phyloP scores from a whole-genome alignment of 2,797 vertebrate genomes.

The Neopelma chrysocephalum region DNA sequence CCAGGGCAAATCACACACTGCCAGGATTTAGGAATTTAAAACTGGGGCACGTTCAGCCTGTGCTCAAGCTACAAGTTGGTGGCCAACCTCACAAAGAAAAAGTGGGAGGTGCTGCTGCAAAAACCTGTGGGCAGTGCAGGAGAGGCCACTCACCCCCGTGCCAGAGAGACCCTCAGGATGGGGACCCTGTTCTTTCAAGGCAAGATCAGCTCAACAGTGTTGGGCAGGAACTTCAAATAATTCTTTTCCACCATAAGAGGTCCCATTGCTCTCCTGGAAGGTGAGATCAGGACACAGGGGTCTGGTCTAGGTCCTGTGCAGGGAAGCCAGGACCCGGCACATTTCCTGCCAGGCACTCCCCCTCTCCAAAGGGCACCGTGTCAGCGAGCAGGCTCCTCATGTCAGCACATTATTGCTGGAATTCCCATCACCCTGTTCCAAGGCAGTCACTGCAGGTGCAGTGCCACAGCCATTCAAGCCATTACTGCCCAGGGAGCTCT shows the following conservation, averaged over 20 bases:
- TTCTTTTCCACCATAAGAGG: neutral
- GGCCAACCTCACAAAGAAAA: neutral
- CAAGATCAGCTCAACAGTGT: accelerated
- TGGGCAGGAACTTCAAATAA: accelerated
- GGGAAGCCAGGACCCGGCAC: accelerated
- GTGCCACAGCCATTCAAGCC: neutral
- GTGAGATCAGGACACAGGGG: neutral
- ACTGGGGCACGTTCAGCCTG: accelerated
- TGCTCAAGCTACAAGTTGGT: neutral
- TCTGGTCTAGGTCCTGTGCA: neutral
- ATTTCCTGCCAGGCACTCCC: neutral
- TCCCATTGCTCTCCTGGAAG: neutral
- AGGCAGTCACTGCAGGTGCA: neutral
- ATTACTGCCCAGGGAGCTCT: neutral
- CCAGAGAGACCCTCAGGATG: accelerated
- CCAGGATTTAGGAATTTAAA: accelerated
- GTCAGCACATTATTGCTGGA: accelerated
- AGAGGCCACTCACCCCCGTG: accelerated
- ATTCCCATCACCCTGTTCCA: neutral
- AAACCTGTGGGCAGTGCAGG: accelerated
- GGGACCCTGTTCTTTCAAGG: neutral
- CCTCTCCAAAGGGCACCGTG: accelerated
- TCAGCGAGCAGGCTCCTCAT: neutral
- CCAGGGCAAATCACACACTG: accelerated
- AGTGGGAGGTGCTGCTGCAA: accelerated